Percentiles rank a stretch among this genome's conserved stretches.
These are phyloP conservation scores for Sapajus apella DNA, from an alignment of 2,113 vertebrate genomes.

Conservation along the genomic window DNA sequence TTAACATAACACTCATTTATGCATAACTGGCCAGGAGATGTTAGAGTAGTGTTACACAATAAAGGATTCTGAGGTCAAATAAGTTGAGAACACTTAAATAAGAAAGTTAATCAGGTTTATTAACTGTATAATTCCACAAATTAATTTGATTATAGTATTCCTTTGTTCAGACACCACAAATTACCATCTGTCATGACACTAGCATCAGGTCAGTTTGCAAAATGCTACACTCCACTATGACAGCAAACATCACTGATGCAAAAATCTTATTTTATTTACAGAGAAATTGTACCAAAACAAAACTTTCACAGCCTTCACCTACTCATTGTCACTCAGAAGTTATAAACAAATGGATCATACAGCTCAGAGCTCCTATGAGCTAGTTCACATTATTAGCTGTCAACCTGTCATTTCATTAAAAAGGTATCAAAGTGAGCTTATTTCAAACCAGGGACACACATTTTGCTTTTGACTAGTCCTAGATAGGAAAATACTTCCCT, in stretches of 20 bases:
- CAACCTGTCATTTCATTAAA: background rate
- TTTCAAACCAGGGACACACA: background rate
- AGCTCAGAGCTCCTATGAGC: background rate
- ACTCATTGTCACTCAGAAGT: background rate
- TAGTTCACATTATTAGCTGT: background rate
- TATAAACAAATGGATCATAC: background rate
- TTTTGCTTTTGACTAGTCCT: background rate
- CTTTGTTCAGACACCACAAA: background rate
- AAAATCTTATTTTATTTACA: background rate
- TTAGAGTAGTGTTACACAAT: background rate
- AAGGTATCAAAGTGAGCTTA: background rate
- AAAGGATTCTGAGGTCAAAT: background rate
- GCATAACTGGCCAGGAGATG: background rate
- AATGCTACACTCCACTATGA: background rate
- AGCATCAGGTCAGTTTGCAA: background rate
- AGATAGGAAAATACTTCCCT: background rate
- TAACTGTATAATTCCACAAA: background rate
- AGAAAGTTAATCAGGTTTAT: background rate
- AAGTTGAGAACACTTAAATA: background rate
- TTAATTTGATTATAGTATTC: conserved; percentile 22
- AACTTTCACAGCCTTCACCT: background rate
- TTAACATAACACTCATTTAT: background rate
- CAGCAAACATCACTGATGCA: background rate
- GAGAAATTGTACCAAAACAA: conserved; percentile 21
- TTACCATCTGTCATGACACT: background rate